These are phyloP conservation scores for Agriopis aurantiaria DNA, from an alignment of 2,888 invertebrate genomes.

Conservation along the genomic window DNA sequence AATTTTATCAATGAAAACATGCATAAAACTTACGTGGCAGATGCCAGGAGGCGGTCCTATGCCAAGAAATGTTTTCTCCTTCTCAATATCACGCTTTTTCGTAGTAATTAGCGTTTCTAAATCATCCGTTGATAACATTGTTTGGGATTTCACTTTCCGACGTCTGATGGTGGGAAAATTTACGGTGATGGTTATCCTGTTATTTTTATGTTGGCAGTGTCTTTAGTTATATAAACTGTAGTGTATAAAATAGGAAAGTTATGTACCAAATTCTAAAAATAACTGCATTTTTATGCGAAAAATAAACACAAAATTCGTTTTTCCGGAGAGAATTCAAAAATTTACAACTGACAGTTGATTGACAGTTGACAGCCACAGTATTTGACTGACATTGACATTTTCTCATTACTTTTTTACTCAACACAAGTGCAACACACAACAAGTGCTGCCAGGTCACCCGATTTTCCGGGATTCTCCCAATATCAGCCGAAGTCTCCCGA, in stretches of 20 bases:
- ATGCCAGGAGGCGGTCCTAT: slow-evolving; percentile 50
- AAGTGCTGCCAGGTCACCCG: too few species aligned
- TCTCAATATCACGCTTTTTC: slow-evolving; percentile 79
- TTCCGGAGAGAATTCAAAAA: not conserved
- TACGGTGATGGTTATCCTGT: not conserved
- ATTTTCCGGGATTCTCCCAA: too few species aligned
- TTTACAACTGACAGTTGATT: not conserved
- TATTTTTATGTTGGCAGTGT: not conserved
- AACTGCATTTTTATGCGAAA: not conserved
- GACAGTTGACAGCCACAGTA: too few species aligned
- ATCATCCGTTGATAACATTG: slow-evolving; percentile 74
- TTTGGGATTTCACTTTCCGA: slow-evolving; percentile 28
- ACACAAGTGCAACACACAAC: too few species aligned
- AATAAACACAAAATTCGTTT: slow-evolving; percentile 5
- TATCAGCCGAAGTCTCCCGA: too few species aligned
- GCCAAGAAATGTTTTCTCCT: slow-evolving; percentile 74
- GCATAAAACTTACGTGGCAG: slow-evolving; percentile 51
- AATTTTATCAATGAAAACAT: not conserved
- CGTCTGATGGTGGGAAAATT: slow-evolving; percentile 34
- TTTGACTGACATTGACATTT: not conserved
- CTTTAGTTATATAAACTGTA: not conserved
- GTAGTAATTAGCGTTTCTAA: slow-evolving; percentile 78
- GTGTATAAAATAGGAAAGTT: not conserved
- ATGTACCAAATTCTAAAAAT: not conserved
- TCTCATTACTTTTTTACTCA: too few species aligned